Evolutionary conservation across 2,888 invertebrate species (phyloP).

Genomic region (Folsomia manolachei): DNA sequence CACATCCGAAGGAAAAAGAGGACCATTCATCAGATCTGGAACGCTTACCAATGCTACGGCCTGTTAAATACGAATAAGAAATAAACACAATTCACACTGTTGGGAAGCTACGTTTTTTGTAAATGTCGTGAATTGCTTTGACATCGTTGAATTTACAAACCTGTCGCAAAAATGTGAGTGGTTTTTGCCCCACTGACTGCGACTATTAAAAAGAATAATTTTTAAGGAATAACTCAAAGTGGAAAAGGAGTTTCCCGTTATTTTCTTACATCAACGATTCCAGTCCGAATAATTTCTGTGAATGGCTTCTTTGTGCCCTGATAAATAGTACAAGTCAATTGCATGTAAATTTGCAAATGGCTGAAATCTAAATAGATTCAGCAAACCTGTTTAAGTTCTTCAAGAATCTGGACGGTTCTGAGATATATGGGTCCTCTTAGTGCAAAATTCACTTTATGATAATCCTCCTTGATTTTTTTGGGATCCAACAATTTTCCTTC

Average conservation of each 20-base stretch:
- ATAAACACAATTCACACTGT: neutral
- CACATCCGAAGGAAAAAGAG: neutral
- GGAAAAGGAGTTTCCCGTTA: too few species aligned
- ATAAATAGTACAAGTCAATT: neutral
- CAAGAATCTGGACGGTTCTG: neutral
- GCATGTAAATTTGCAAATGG: neutral
- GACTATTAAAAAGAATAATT: conserved; percentile 24
- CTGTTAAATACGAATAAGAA: neutral
- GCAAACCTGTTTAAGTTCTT: neutral
- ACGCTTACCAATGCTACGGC: neutral
- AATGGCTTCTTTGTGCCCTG: neutral
- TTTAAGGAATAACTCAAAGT: too few species aligned
- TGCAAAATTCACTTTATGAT: neutral
- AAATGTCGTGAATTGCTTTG: neutral
- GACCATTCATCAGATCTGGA: neutral
- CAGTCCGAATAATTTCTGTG: neutral
- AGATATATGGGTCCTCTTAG: neutral
- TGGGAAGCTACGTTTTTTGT: neutral
- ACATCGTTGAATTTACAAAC: too few species aligned
- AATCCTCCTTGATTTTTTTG: neutral
- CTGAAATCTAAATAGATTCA: neutral
- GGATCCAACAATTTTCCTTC: neutral
- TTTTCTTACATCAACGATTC: conserved; percentile 23
- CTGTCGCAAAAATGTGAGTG: conserved; percentile 9
- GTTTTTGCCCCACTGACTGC: neutral